Evolutionary conservation across 2,888 invertebrate genomes (phyloP).

Genomic region (Eupithecia tripunctaria): DNA sequence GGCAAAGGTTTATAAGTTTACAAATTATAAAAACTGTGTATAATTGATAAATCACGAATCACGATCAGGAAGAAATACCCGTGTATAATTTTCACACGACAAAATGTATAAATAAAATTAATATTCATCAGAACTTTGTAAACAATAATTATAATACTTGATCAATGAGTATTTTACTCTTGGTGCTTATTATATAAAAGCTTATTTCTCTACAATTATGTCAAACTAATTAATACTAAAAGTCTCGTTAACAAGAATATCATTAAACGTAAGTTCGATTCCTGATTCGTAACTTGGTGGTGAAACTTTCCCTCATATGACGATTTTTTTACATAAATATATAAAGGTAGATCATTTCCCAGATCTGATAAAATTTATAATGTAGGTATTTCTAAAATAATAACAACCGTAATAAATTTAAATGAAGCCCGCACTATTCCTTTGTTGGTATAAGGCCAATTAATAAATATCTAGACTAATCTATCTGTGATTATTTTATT

Average conservation of each 20-base stretch:
- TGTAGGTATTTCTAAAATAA: too few species aligned
- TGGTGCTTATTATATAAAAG: background rate
- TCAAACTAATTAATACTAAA: background rate
- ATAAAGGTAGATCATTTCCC: too few species aligned
- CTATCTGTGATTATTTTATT: too few species aligned
- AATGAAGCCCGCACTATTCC: too few species aligned
- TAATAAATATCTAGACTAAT: too few species aligned
- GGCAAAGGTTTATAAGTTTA: background rate
- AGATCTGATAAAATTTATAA: too few species aligned
- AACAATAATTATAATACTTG: conserved; percentile 13
- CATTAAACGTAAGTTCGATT: background rate
- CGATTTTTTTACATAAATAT: too few species aligned
- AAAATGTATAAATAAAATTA: background rate
- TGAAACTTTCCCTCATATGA: background rate
- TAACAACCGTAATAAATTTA: too few species aligned
- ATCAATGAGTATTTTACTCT: background rate
- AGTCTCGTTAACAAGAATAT: background rate
- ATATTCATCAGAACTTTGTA: conserved; percentile 20
- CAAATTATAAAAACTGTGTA: background rate
- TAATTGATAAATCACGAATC: conserved; percentile 31
- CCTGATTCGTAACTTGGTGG: background rate
- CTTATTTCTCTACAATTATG: background rate
- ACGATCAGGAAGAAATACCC: conserved; percentile 27
- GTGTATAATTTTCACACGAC: conserved; percentile 24
- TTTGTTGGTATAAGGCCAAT: too few species aligned